Evolutionary conservation across 2,888 invertebrate species (phyloP).

Genomic region (Cryptocheilus praepositus): DNA sequence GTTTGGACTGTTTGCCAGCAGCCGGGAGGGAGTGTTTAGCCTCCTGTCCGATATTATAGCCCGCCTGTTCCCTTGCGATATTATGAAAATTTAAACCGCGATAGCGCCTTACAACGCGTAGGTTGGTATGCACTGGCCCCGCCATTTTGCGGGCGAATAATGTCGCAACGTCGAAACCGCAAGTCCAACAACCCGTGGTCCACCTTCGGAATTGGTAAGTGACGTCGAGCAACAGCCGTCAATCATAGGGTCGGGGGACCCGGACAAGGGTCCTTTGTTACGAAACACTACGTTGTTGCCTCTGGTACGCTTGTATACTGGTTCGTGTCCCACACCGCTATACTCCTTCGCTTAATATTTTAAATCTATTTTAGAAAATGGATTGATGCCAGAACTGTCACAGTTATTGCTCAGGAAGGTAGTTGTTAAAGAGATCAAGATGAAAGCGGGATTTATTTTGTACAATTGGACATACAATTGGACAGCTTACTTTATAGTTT

Average conservation of each 20-base stretch:
- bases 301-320: too few species aligned
- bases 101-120: constrained; percentile 13
- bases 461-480: too few species aligned
- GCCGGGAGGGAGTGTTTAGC: constrained; percentile 65
- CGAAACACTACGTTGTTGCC: constrained; percentile 34
- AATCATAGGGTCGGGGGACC: constrained; percentile 50
- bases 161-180: constrained; percentile 23
- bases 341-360: too few species aligned
- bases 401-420: too few species aligned
- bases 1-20: constrained; percentile 47
- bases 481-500: too few species aligned
- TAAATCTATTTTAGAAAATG: too few species aligned
- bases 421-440: too few species aligned
- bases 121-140: constrained; percentile 20
- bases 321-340: too few species aligned
- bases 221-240: constrained; percentile 54
- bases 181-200: constrained; percentile 22
- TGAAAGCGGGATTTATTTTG: too few species aligned
- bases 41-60: constrained; percentile 38
- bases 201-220: constrained; percentile 28
- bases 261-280: constrained; percentile 53
- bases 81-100: constrained; percentile 21
- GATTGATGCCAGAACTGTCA: too few species aligned
- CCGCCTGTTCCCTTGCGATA: constrained; percentile 26
- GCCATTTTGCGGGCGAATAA: constrained; percentile 7